phyloP scores from a whole-genome alignment of 1,140 invertebrate species.

The Phthorimaea operculella region DNA sequence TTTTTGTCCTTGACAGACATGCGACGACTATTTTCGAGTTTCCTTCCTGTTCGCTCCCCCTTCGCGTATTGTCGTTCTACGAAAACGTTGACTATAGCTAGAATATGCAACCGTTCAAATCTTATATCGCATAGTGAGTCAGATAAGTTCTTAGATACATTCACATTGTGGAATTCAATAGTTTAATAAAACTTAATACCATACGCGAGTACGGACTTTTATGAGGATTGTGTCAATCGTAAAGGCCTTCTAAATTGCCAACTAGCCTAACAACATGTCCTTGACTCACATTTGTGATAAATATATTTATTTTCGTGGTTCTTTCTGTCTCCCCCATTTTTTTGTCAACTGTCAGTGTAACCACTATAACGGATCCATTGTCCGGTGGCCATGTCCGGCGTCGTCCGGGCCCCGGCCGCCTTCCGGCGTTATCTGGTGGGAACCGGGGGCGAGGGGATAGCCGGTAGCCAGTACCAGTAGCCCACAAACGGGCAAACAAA shows the following conservation, averaged over 20 bases:
- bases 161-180: too few relatives aligned
- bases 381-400: constrained; percentile 33
- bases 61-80: not conserved
- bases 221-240: too few relatives aligned
- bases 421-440: constrained; percentile 43
- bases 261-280: not conserved
- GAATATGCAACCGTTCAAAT: too few relatives aligned
- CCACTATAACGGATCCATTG: constrained; percentile 50
- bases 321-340: not conserved
- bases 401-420: constrained; percentile 36
- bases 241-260: too few relatives aligned
- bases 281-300: not conserved
- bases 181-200: too few relatives aligned
- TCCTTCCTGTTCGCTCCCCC: constrained; percentile 14
- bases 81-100: too few relatives aligned
- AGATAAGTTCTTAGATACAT: too few relatives aligned
- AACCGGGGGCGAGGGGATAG: constrained; percentile 15
- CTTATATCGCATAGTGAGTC: too few relatives aligned
- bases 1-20: constrained; percentile 15
- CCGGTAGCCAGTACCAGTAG: constrained; percentile 15
- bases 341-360: constrained; percentile 7
- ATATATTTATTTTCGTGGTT: not conserved
- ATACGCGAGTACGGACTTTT: too few relatives aligned
- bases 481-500: constrained; percentile 33
- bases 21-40: constrained; percentile 22